phyloP scores from a whole-genome alignment of 2,113 vertebrate genomes.

The Oceanites oceanicus region DNA sequence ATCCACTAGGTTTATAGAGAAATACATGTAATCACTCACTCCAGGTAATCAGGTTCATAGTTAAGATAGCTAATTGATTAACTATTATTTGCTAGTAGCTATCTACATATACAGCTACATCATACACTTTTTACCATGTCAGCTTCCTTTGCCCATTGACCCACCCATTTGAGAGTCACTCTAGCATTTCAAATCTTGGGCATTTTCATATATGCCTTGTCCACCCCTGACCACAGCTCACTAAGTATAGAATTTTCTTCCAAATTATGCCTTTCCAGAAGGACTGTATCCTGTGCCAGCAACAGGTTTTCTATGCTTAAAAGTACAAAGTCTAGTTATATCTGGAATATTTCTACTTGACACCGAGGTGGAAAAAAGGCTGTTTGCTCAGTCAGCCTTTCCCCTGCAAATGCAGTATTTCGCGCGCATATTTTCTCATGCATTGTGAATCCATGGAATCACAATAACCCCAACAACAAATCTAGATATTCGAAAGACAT shows the following conservation, averaged over 20 bases:
- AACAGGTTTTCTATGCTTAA: not conserved
- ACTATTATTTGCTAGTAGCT: not conserved
- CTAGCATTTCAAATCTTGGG: not conserved
- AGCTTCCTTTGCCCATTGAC: not conserved
- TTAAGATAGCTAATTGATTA: not conserved
- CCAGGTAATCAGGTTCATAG: not conserved
- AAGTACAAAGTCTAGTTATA: not conserved
- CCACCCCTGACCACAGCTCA: not conserved
- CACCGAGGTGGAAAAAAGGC: not conserved
- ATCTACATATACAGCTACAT: not conserved
- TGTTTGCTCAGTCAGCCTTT: not conserved
- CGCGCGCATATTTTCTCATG: not conserved
- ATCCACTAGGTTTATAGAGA: not conserved
- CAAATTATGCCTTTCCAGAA: not conserved
- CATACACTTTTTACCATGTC: not conserved
- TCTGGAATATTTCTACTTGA: not conserved
- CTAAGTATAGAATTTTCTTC: not conserved
- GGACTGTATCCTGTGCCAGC: not conserved
- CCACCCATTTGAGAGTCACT: not conserved
- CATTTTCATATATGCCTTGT: not conserved
- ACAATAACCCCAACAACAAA: not conserved
- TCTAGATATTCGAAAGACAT: slow-evolving; percentile 6
- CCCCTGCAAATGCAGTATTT: not conserved
- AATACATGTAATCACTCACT: not conserved
- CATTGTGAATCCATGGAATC: not conserved